A percentile compares a stretch with the other conserved stretches of the same genome.
Evolutionary conservation across 2,113 vertebrate species (phyloP).

Genomic region (Onychostoma macrolepis): DNA sequence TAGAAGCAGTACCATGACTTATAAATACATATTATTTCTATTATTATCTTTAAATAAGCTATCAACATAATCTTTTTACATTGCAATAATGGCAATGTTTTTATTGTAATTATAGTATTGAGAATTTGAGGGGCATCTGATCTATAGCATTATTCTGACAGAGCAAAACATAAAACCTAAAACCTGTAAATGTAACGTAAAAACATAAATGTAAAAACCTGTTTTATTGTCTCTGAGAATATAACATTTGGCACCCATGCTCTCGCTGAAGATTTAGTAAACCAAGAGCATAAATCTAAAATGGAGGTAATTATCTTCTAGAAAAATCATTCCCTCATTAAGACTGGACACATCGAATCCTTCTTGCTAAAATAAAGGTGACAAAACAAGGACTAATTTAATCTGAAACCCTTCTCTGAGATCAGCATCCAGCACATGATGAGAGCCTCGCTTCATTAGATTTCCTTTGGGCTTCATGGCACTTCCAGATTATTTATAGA

Average conservation of each 20-base stretch:
- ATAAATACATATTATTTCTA: too few species aligned
- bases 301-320: background rate
- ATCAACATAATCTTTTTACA: too few species aligned
- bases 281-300: background rate
- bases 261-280: background rate
- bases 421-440: background rate
- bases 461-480: background rate
- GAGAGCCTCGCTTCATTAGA: conserved; percentile 2
- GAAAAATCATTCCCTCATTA: background rate
- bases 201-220: background rate
- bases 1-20: too few species aligned
- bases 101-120: too few species aligned
- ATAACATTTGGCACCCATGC: background rate
- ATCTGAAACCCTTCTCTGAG: background rate
- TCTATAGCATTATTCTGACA: background rate
- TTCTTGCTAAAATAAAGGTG: conserved; percentile 4
- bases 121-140: background rate
- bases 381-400: background rate
- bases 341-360: background rate
- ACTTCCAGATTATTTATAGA: conserved; percentile 32
- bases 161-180: background rate
- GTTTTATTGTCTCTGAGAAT: background rate
- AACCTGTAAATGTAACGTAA: background rate
- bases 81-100: too few species aligned
- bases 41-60: too few species aligned